Conservation (phyloP, 2,888 invertebrate species). For the Agrochola litura region DNA sequence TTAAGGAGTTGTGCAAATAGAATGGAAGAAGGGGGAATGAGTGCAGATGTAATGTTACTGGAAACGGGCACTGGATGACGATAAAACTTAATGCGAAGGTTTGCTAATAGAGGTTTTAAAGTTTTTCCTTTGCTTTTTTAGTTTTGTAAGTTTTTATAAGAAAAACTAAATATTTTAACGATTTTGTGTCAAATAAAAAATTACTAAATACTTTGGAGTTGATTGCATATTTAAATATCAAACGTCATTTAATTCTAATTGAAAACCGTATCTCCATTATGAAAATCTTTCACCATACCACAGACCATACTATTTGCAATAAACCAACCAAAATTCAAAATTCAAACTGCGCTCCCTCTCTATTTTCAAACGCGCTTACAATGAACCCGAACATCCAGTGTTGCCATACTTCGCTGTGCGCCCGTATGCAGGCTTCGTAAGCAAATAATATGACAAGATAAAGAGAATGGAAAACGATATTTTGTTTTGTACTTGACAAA, state of each 20-base stretch:
- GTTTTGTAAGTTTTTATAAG: not conserved
- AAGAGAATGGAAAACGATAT: conserved; percentile 79
- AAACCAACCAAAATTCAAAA: conserved; percentile 29
- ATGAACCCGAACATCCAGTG: conserved; percentile 54
- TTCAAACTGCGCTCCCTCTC: conserved; percentile 26
- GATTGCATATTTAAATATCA: not conserved
- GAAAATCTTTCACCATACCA: not conserved
- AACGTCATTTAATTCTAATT: not conserved
- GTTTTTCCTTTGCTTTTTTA: not conserved
- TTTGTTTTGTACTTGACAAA: conserved; percentile 67
- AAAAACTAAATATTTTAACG: not conserved
- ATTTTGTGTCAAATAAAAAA: not conserved
- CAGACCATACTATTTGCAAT: conserved; percentile 1
- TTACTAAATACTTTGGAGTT: not conserved
- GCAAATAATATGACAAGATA: conserved; percentile 85
- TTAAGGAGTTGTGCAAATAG: conserved; percentile 89
- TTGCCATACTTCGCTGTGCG: conserved; percentile 51
- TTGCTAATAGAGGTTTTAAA: conserved; percentile 3
- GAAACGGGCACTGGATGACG: conserved; percentile 60
- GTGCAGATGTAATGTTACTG: conserved; percentile 68
- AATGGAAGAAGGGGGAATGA: conserved; percentile 81
- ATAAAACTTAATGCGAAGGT: conserved; percentile 14
- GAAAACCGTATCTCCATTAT: not conserved
- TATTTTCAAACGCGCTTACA: conserved; percentile 41
- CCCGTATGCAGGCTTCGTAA: conserved; percentile 82